These are phyloP conservation scores for Synergus laeviventris DNA, from an alignment of 2,888 invertebrate species.

Conservation along the genomic window DNA sequence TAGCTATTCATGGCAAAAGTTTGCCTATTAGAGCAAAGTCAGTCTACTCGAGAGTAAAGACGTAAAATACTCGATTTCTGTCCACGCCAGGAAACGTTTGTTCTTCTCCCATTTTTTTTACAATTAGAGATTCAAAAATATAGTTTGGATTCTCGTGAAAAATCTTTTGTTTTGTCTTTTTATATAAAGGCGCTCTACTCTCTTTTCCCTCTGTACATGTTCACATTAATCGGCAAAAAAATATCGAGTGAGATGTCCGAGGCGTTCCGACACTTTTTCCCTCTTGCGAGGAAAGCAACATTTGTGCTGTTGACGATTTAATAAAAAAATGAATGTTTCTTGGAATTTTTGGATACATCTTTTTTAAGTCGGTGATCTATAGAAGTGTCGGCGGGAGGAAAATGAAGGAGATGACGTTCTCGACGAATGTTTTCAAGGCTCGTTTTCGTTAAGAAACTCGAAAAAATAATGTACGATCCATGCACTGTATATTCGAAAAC, in stretches of 20 bases:
- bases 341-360: not conserved
- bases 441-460: slow-evolving; percentile 40
- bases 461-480: slow-evolving; percentile 31
- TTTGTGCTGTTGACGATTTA: slow-evolving; percentile 15
- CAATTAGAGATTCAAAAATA: slow-evolving; percentile 32
- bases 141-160: slow-evolving; percentile 34
- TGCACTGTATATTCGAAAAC: not conserved
- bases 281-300: not conserved
- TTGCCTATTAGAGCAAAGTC: slow-evolving; percentile 40
- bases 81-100: slow-evolving; percentile 12
- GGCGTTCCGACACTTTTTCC: slow-evolving; percentile 32
- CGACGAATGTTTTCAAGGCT: slow-evolving; percentile 23
- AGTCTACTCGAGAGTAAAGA: slow-evolving; percentile 37
- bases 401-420: slow-evolving; percentile 36
- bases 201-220: slow-evolving; percentile 32
- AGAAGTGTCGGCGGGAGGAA: slow-evolving; percentile 23
- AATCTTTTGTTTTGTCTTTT: slow-evolving; percentile 9
- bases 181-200: slow-evolving; percentile 34
- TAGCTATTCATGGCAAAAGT: slow-evolving; percentile 36
- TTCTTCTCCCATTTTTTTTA: slow-evolving; percentile 17
- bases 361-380: not conserved
- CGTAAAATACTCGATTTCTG: slow-evolving; percentile 36
- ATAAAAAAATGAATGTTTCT: not conserved
- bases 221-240: slow-evolving; percentile 19
- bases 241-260: slow-evolving; percentile 34